Base-by-base conservation (phyloP, 1,140 invertebrate species). In the Drosophila serrata region DNA sequence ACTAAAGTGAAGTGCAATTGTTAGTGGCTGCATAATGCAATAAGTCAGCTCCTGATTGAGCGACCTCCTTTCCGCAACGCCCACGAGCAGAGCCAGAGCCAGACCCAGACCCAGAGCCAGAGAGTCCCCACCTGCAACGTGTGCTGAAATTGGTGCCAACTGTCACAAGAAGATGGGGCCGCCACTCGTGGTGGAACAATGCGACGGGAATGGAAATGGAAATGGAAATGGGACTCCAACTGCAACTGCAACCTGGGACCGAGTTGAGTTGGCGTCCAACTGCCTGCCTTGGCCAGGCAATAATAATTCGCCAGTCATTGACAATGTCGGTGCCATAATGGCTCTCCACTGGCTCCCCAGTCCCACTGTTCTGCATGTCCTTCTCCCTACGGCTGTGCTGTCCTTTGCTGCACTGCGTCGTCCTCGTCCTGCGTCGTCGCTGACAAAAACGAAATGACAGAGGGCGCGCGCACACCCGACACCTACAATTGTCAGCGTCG, bases 251-350 rank as follows among this genome's bases (percentile, higher is more conserved):
- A 17, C 35, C 35, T 65, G 48, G 60, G 46, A 55, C 29, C 13
- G n/a, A 35, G 39, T 63, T n/a, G n/a, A n/a, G n/a, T n/a, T n/a
- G n/a, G n/a, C n/a, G n/a, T n/a, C n/a, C 81, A 77, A 85, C 81
- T 84, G 82, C 78, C 81, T 84, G 82, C 82, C 82, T 75, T 64
- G 46, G 61, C 46, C 72, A 88, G 84, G 84, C 85, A 88, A 88
- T 88, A 87, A 87, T 84, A 87, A 87, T 84, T 88, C 84, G 84
- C 76, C 82, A 82, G 76, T 79, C 82, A 87, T 87, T 88, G 82
- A 82, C 84, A 87, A 88, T 82, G 82, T 88, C 76, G 80, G 70
- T 80, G 76, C 67, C 84, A 88, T 88, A 88, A 87, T 87, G 84
- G 84, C 80, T 59, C 80, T 87, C 76, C 63, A 76, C 67, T 82